These are phyloP conservation scores for Sarotherodon lohbergeri DNA, from an alignment of 2,113 vertebrate species.

Conservation along the genomic window DNA sequence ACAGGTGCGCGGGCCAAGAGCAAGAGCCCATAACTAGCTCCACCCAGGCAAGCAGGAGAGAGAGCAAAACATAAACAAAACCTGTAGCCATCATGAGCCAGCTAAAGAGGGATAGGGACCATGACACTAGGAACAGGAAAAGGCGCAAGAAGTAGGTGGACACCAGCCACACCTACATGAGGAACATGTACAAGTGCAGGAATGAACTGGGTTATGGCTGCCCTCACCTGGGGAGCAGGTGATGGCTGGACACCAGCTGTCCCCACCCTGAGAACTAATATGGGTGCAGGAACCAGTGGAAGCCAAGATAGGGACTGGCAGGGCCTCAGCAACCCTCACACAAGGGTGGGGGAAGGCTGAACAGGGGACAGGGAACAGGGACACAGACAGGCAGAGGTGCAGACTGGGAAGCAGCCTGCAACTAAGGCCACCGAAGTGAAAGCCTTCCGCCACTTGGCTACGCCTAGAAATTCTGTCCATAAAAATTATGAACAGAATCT, in stretches of 20 bases:
- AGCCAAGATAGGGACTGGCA: too few relatives aligned
- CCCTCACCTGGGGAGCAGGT: not conserved
- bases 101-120: accelerated
- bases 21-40: not conserved
- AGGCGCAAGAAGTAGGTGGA: not conserved
- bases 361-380: too few relatives aligned
- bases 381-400: too few relatives aligned
- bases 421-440: too few relatives aligned
- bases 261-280: too few relatives aligned
- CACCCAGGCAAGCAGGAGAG: not conserved
- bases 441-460: too few relatives aligned
- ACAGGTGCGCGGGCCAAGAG: accelerated
- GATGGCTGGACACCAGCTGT: not conserved
- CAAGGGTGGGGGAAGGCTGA: too few relatives aligned
- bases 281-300: too few relatives aligned
- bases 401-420: too few relatives aligned
- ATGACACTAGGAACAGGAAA: not conserved
- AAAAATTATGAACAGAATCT: too few relatives aligned
- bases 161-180: not conserved
- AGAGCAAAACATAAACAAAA: not conserved
- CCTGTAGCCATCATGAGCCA: not conserved
- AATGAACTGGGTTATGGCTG: not conserved
- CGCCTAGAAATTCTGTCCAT: too few relatives aligned
- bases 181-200: not conserved
- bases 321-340: too few relatives aligned